A percentile compares a stretch with the other conserved stretches of the same genome.
Evolutionary conservation across 2,797 vertebrate genomes (phyloP).

Genomic region (Parambassis ranga): DNA sequence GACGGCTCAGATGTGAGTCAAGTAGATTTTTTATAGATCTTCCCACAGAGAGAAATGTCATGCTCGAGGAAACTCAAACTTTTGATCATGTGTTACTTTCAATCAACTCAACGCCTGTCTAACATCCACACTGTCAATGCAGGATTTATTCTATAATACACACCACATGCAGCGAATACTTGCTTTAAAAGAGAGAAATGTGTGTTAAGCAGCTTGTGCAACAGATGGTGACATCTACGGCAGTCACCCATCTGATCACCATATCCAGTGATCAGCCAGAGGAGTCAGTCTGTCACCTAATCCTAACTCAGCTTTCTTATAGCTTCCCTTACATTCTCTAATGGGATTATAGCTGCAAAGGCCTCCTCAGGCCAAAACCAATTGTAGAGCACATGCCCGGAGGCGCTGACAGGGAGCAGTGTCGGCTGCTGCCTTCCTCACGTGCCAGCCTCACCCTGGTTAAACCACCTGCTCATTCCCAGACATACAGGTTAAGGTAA

Average conservation of each 20-base stretch:
- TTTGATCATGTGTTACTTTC: no score
- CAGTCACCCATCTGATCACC: constrained; percentile 19
- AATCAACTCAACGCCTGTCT: no score
- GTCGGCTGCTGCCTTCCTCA: constrained; percentile 22
- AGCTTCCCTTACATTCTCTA: constrained; percentile 44
- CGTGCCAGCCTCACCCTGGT: constrained; percentile 22
- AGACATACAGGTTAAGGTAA: constrained; percentile 5
- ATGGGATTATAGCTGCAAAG: constrained; percentile 55
- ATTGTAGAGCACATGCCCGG: constrained; percentile 4
- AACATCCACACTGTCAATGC: no score
- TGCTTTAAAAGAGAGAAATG: neutral
- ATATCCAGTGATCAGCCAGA: constrained; percentile 48
- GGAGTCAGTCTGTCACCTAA: constrained; percentile 57
- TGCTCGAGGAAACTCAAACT: no score
- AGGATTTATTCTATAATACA: no score
- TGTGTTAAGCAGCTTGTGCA: constrained; percentile 24
- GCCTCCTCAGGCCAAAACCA: constrained; percentile 26
- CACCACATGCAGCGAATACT: neutral
- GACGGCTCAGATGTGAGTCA: no score
- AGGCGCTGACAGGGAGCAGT: neutral
- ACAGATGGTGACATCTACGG: constrained; percentile 50
- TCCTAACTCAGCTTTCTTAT: constrained; percentile 33
- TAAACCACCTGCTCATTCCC: constrained; percentile 28
- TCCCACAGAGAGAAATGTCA: no score
- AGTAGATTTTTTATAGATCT: no score